Conservation (phyloP, 2,797 vertebrate species). For the Gadopsis marmoratus region DNA sequence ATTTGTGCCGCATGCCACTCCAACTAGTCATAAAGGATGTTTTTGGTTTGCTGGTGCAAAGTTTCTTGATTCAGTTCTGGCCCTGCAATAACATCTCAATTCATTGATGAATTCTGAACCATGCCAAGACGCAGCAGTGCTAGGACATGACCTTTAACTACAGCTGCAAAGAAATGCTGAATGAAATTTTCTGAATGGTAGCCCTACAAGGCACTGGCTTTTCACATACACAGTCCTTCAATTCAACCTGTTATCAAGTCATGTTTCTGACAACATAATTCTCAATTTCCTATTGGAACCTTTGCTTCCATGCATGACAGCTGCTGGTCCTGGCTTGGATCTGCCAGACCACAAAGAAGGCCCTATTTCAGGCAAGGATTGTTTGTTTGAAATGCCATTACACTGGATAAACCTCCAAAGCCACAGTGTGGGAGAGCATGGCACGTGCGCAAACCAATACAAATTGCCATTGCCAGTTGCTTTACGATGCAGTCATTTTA, state of each 20-base stretch:
- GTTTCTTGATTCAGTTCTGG: slow-evolving; percentile 66
- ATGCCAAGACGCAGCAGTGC: slow-evolving; percentile 20
- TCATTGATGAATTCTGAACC: slow-evolving; percentile 52
- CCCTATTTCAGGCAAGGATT: slow-evolving; percentile 59
- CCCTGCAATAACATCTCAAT: slow-evolving; percentile 54
- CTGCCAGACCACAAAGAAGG: slow-evolving; percentile 66
- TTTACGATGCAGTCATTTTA: slow-evolving; percentile 27
- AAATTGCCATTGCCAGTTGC: slow-evolving; percentile 24
- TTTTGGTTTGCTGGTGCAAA: slow-evolving; percentile 60
- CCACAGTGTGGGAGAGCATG: slow-evolving; percentile 28
- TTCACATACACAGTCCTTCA: slow-evolving; percentile 20
- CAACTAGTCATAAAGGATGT: slow-evolving; percentile 67
- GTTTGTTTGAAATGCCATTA: slow-evolving; percentile 76
- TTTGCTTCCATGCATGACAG: slow-evolving; percentile 66
- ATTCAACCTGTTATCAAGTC: slow-evolving; percentile 49
- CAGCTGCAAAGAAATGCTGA: slow-evolving; percentile 38
- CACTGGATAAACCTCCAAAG: slow-evolving; percentile 67
- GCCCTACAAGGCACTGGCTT: neutral
- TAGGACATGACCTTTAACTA: slow-evolving; percentile 27
- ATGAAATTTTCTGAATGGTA: slow-evolving; percentile 20
- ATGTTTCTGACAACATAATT: slow-evolving; percentile 69
- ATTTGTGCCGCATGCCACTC: slow-evolving; percentile 70
- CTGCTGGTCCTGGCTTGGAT: slow-evolving; percentile 61
- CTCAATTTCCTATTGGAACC: slow-evolving; percentile 69
- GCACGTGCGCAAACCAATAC: slow-evolving; percentile 5